Conservation (phyloP, 2,113 vertebrate genomes). For the Athene noctua region DNA sequence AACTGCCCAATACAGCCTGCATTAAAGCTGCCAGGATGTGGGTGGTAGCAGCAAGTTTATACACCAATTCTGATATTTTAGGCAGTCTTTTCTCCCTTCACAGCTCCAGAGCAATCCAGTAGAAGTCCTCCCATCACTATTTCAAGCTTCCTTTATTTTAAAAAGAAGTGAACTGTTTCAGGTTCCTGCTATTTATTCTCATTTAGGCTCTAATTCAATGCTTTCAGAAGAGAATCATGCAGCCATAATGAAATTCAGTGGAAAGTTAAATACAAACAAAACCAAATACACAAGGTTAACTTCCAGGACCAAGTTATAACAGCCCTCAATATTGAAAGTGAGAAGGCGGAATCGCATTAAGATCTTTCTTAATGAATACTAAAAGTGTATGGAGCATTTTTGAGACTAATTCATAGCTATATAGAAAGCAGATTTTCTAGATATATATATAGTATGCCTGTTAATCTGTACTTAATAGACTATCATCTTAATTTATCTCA, state of each 20-base stretch:
- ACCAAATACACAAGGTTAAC: not conserved
- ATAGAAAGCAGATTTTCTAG: not conserved
- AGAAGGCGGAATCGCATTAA: not conserved
- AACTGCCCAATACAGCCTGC: not conserved
- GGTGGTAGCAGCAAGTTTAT: not conserved
- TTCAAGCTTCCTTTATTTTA: not conserved
- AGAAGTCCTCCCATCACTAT: not conserved
- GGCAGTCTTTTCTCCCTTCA: not conserved
- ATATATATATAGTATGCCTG: not conserved
- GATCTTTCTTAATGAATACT: not conserved
- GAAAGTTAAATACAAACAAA: not conserved
- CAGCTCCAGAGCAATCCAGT: not conserved
- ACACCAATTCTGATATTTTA: not conserved
- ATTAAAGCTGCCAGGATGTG: not conserved
- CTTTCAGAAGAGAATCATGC: not conserved
- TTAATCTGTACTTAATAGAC: not conserved
- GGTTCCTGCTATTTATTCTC: not conserved
- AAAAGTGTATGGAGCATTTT: not conserved
- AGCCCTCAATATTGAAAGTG: not conserved
- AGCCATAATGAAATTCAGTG: not conserved
- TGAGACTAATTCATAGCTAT: not conserved
- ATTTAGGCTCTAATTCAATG: not conserved
- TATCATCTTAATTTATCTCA: not conserved
- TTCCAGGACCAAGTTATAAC: not conserved
- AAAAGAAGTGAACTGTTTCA: not conserved